These are phyloP conservation scores for Itoplectis maculator DNA, from an alignment of 2,888 invertebrate genomes.

Conservation along the genomic window DNA sequence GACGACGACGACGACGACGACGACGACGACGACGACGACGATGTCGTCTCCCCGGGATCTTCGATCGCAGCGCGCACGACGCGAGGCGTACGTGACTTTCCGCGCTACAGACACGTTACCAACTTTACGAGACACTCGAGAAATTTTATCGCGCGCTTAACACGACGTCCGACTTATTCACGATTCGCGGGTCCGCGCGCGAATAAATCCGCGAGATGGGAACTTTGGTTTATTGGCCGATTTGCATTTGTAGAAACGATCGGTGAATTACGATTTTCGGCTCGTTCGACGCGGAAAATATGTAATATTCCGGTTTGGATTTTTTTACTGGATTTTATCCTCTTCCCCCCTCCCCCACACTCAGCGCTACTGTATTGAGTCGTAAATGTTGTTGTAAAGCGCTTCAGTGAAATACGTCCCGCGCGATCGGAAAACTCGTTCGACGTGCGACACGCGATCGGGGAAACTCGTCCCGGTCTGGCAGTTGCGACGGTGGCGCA, in stretches of 20 bases:
- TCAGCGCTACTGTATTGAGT: too few relatives aligned
- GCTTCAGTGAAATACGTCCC: too few relatives aligned
- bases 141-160: slow-evolving; percentile 51
- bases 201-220: too few relatives aligned
- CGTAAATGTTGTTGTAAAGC: too few relatives aligned
- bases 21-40: not conserved
- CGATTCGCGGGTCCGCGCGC: not conserved
- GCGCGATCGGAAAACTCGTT: too few relatives aligned
- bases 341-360: not conserved
- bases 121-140: slow-evolving; percentile 55
- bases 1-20: not conserved
- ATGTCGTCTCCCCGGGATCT: slow-evolving; percentile 18
- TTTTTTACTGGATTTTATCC: not conserved
- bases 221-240: not conserved
- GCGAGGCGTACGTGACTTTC: slow-evolving; percentile 32
- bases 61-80: slow-evolving; percentile 3
- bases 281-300: not conserved
- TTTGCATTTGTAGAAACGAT: not conserved
- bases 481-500: too few relatives aligned
- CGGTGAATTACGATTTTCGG: too few relatives aligned
- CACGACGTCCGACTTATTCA: slow-evolving; percentile 19
- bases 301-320: not conserved
- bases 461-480: too few relatives aligned
- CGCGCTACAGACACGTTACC: slow-evolving; percentile 35
- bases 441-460: too few relatives aligned